phyloP scores from a whole-genome alignment of 2,888 invertebrate species.

The Drosophila silvestris region DNA sequence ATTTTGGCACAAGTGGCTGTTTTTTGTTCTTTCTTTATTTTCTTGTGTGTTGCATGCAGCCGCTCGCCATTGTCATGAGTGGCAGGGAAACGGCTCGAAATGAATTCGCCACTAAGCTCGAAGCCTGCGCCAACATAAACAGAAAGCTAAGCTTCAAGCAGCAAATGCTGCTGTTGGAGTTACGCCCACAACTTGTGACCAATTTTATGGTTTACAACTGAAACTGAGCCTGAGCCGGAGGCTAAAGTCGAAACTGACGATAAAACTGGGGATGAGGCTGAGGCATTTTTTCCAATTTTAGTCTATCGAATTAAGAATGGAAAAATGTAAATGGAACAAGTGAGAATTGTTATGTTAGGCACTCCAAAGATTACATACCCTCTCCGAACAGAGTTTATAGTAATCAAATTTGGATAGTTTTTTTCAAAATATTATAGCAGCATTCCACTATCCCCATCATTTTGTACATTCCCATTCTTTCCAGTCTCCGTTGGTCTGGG shows the following conservation, averaged over 20 bases:
- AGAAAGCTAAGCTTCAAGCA: conserved; percentile 52
- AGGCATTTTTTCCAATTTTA: conserved; percentile 49
- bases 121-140: conserved; percentile 62
- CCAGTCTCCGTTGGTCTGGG: not conserved
- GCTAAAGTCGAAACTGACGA: conserved; percentile 4
- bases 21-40: conserved; percentile 13
- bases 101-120: conserved; percentile 39
- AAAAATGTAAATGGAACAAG: conserved; percentile 4
- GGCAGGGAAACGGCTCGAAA: conserved; percentile 35
- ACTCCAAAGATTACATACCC: not conserved
- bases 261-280: conserved; percentile 14
- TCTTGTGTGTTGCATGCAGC: conserved; percentile 16
- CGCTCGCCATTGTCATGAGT: conserved; percentile 40
- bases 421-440: not conserved
- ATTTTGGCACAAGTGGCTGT: conserved; percentile 65
- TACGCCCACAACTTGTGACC: conserved; percentile 70
- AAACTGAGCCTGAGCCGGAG: not conserved
- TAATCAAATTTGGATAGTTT: not conserved
- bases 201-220: conserved; percentile 41
- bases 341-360: not conserved
- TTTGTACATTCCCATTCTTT: too few relatives aligned
- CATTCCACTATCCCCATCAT: not conserved
- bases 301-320: conserved; percentile 3
- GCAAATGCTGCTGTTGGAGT: conserved; percentile 32
- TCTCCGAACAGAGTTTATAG: not conserved